These are phyloP conservation scores for Carlito syrichta DNA, from an alignment of 2,113 vertebrate species.

Conservation along the genomic window DNA sequence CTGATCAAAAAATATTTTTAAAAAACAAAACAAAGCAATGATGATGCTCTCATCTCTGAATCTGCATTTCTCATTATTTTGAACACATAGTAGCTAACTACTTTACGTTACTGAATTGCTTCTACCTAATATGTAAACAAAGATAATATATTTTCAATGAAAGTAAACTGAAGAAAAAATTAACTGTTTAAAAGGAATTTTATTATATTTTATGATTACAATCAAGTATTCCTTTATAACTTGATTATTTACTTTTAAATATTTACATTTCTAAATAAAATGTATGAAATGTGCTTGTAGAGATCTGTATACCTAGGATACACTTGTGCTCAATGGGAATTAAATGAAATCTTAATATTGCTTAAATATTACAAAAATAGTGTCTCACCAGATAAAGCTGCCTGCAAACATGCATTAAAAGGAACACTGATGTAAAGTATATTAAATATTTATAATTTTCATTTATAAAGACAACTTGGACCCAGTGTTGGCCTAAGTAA, in stretches of 20 bases:
- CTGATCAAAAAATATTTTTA: background rate
- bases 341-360: background rate
- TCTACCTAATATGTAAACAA: conserved; percentile 49
- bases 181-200: background rate
- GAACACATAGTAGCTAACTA: background rate
- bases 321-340: background rate
- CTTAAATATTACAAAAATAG: conserved; percentile 9
- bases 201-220: conserved; percentile 24
- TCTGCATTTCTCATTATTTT: background rate
- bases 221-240: conserved; percentile 51
- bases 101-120: conserved; percentile 32
- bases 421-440: background rate
- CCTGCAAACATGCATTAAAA: background rate
- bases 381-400: background rate
- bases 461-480: background rate
- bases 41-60: background rate
- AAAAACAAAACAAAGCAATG: background rate
- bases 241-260: conserved; percentile 70
- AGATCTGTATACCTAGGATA: background rate
- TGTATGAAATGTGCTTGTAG: background rate
- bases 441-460: conserved; percentile 16
- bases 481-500: background rate
- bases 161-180: conserved; percentile 27
- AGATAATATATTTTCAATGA: conserved; percentile 72
- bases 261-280: conserved; percentile 27